Conservation (phyloP, 2,888 invertebrate genomes). For the Herminia tarsipennalis region DNA sequence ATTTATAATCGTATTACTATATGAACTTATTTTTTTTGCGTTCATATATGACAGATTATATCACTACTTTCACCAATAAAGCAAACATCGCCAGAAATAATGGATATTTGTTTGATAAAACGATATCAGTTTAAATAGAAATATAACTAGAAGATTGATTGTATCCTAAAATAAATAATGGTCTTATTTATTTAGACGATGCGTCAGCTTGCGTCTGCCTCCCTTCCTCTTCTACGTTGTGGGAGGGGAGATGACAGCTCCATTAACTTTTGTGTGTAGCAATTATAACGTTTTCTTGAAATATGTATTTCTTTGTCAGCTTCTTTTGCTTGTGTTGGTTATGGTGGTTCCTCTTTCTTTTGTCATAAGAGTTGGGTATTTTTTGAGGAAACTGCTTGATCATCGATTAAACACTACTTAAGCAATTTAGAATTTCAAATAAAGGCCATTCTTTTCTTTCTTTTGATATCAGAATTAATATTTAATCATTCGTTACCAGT, state of each 20-base stretch:
- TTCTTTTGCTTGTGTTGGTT: background rate
- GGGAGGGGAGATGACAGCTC: conserved; percentile 8
- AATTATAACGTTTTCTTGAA: conserved; percentile 2
- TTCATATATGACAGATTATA: too few relatives aligned
- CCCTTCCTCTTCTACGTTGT: background rate
- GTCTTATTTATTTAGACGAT: conserved; percentile 34
- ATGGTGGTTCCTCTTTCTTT: too few relatives aligned
- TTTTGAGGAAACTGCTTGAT: too few relatives aligned
- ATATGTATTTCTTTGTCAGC: background rate
- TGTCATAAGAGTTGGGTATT: too few relatives aligned
- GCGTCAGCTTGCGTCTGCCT: conserved; percentile 24
- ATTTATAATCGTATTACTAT: too few relatives aligned
- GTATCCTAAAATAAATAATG: conserved; percentile 31
- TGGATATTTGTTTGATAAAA: conserved; percentile 10
- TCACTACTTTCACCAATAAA: background rate
- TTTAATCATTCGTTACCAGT: too few relatives aligned
- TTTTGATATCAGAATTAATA: too few relatives aligned
- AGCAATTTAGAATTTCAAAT: too few relatives aligned
- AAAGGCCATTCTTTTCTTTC: too few relatives aligned
- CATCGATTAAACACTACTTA: too few relatives aligned
- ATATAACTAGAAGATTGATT: conserved; percentile 29
- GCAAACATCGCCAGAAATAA: conserved; percentile 5
- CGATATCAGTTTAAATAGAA: conserved; percentile 12
- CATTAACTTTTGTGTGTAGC: conserved; percentile 20
- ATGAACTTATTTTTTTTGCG: too few relatives aligned